A percentile compares a stretch with the other conserved stretches of the same genome.
These are phyloP conservation scores for Aethes cnicana DNA, from an alignment of 2,888 invertebrate genomes.

Conservation along the genomic window DNA sequence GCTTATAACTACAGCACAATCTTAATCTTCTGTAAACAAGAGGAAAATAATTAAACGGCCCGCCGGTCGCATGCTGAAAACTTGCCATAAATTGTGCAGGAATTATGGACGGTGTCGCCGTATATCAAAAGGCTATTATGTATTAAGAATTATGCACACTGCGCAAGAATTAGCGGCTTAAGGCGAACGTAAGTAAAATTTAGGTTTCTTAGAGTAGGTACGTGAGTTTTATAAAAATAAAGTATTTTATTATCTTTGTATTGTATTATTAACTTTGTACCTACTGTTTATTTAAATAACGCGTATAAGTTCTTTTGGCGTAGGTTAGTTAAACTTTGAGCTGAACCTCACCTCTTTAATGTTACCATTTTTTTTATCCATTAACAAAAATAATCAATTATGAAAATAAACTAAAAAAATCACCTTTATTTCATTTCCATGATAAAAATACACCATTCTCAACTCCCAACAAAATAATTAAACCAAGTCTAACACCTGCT, in stretches of 20 bases:
- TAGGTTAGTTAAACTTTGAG: too few species aligned
- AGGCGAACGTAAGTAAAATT: slow-evolving; percentile 52
- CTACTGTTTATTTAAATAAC: too few species aligned
- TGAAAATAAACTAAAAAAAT: too few species aligned
- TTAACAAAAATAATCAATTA: too few species aligned
- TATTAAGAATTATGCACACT: slow-evolving; percentile 67
- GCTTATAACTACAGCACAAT: slow-evolving; percentile 58
- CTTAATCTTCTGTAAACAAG: slow-evolving; percentile 67
- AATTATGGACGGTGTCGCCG: slow-evolving; percentile 59
- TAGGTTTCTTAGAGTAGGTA: slow-evolving; percentile 34
- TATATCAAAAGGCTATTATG: slow-evolving; percentile 65
- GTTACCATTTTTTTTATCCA: too few species aligned
- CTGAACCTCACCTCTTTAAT: too few species aligned
- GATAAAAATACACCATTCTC: background rate
- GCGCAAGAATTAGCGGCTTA: slow-evolving; percentile 48
- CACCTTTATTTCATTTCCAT: too few species aligned
- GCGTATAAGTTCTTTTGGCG: too few species aligned
- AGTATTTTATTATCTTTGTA: too few species aligned
- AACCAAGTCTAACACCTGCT: slow-evolving; percentile 19
- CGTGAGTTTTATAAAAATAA: too few species aligned
- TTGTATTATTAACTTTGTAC: too few species aligned
- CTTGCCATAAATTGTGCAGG: slow-evolving; percentile 61
- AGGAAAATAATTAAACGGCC: slow-evolving; percentile 67
- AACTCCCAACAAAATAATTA: slow-evolving; percentile 10
- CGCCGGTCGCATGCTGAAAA: slow-evolving; percentile 49